These are phyloP conservation scores for Leucoraja ocellata DNA, from an alignment of 2,797 vertebrate species.

Conservation along the genomic window DNA sequence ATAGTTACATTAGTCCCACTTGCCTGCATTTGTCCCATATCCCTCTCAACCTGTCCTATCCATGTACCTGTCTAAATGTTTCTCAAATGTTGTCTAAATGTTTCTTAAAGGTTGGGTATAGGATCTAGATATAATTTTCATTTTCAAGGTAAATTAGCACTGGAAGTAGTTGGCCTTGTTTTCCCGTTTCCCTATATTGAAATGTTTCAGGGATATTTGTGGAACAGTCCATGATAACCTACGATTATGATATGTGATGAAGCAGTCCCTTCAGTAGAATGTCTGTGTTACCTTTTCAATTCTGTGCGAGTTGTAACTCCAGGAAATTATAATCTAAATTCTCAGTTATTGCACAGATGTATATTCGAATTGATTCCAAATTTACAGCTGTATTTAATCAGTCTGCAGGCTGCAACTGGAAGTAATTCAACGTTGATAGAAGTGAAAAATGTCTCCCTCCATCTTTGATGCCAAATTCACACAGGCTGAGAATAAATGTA, in stretches of 20 bases:
- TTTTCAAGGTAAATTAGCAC: background rate
- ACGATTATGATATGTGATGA: background rate
- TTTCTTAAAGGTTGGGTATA: too few species aligned
- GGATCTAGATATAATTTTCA: background rate
- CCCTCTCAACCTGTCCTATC: too few species aligned
- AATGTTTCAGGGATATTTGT: background rate
- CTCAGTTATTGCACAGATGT: background rate
- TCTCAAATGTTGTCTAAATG: too few species aligned
- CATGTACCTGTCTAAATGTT: too few species aligned
- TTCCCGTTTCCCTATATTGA: background rate
- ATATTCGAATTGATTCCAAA: background rate
- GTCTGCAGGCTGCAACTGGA: background rate
- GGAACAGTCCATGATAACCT: background rate
- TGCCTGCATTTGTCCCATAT: too few species aligned
- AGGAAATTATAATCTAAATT: background rate
- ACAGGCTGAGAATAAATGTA: constrained; percentile 10
- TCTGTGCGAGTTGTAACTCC: background rate
- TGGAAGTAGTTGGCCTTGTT: background rate
- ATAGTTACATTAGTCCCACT: too few species aligned
- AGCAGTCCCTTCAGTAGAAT: background rate
- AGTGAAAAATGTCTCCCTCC: background rate
- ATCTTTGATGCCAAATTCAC: background rate
- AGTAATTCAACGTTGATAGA: background rate
- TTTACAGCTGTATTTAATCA: background rate
- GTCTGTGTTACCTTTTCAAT: background rate